Evolutionary conservation across 2,888 invertebrate species (phyloP), one percentile per base, ranked within the genome.

Genomic region (Deroplatys truncata): DNA sequence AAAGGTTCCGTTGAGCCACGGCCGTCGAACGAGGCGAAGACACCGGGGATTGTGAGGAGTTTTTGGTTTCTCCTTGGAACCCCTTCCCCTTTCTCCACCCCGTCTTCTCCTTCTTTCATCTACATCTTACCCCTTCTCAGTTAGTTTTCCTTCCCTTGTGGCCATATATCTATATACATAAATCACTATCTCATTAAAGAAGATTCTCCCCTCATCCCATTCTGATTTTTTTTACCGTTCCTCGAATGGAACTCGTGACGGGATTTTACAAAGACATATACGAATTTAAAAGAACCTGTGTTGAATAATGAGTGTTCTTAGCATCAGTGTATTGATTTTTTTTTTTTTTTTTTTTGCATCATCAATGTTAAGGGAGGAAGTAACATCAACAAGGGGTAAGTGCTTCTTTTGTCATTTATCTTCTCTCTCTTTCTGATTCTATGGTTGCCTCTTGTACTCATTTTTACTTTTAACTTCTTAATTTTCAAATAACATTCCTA

Each of bases 1-100:
- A 87, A 87, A 87, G 87, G 83, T 83, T 72, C 87, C 87, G 87
- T 87, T 35, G 83, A 83, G 82, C 82, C 87, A 20, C 87, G 16
- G 82, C 86, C 31, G 16, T 49, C 72, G 28, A 86, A 72, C 56
- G 56, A 72, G 56, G 56, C 43, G 87, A 87, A 87, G 87, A 87
- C 87, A 16, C 87, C 82, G 82, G 87, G 82, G 82, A 87, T 4
- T 72, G 56, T 72, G 56, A 72, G 56, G 56, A 72, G 56, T 72
- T 72, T 72, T 72, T 72, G 56, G 56, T 72, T 72, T 72, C 56
- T 72, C 56, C 56, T 72, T 72, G 56, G 56, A 25, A 72, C 56
- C 56, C 56, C 56, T 72, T 20, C 56, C 56, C 56, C 56, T 25
- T 72, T 72, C 25, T 72, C 56, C 56, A 72, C 56, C 56, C 56